Evolutionary conservation across 35 echinoderm and acorn worm genomes (phyloP), one percentile per base, ranked within the genome.

Genomic region (Ophiothrix spiculata): DNA sequence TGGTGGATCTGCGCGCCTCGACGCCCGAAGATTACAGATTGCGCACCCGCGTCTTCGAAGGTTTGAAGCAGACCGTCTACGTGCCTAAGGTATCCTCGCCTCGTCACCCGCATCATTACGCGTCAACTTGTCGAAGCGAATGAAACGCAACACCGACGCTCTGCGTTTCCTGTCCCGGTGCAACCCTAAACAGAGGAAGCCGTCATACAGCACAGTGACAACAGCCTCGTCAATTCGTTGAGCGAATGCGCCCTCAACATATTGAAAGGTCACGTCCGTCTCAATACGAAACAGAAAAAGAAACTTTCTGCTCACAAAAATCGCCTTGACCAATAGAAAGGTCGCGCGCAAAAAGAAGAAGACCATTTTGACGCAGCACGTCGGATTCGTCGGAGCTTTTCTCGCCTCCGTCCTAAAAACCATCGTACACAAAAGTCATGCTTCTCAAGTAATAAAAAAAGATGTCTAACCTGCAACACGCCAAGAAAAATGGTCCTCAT

Each of bases 221-320:
- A 81, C 21, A 78, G 45, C 3, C 36, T 93, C 36, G 37, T 93
- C 4, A 80, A 73, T 31, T 34, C 31, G 31, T 19, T 93, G 1
- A 79, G 86, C 36, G 86, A 93, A 84, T 88, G 85, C 37, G 40
- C 33, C 21, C 25, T 49, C 28, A 93, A 93, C 41, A 54, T 85
- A 29, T 46, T 93, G 37, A 76, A 88, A 35, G 78, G 90, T 32
- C 80, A 75, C 41, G 79, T 92, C 39, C 31, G 37, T 35, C 36
- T 92, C 11, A 46, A 86, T n/a, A 25, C 6, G 3, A 38, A 32
- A 39, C 81, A 88, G 42, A 93, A 89, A 41, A 84, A 78, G 31
- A 81, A 79, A 36, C 75, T 93, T 37, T 69, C 86, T 1, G 73
- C 85, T 12, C 38, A 93, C 41, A 93, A 93, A 81, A 83, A 78